phyloP scores from a whole-genome alignment of 1,140 invertebrate genomes.

The Pantala flavescens region DNA sequence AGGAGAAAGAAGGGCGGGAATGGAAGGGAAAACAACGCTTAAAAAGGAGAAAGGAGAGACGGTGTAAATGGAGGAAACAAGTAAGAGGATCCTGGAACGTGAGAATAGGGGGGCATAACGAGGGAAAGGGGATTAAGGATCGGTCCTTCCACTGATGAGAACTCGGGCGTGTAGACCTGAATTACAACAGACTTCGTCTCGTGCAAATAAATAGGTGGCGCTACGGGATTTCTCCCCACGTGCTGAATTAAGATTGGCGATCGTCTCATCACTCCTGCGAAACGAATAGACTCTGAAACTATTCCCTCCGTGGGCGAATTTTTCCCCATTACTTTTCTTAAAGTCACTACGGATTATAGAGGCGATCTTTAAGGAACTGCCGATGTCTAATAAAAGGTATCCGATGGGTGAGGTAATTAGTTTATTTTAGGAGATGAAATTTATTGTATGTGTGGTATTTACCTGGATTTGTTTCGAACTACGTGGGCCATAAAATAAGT shows the following conservation, averaged over 20 bases:
- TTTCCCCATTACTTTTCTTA: not conserved
- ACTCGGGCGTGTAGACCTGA: not conserved
- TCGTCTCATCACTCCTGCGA: not conserved
- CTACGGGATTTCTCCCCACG: not conserved
- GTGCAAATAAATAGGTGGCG: not conserved
- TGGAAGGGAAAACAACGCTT: too few species aligned
- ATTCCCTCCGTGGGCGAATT: not conserved
- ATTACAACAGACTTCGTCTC: constrained; percentile 1
- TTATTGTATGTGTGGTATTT: too few species aligned
- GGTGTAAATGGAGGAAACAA: not conserved
- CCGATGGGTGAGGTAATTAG: too few species aligned
- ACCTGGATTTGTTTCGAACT: too few species aligned
- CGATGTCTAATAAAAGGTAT: not conserved
- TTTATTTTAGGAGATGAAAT: too few species aligned
- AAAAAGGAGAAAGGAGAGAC: too few species aligned
- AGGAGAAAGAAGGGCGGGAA: too few species aligned
- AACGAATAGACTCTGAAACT: not conserved
- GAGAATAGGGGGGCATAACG: not conserved
- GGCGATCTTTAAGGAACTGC: not conserved
- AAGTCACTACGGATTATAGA: not conserved
- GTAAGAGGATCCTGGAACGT: not conserved
- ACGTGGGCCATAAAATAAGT: too few species aligned
- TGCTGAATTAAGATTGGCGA: constrained; percentile 9
- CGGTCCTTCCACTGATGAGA: not conserved
- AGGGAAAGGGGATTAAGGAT: constrained; percentile 5